Conservation (phyloP, 2,113 vertebrate species). For the Petroica traversi region DNA sequence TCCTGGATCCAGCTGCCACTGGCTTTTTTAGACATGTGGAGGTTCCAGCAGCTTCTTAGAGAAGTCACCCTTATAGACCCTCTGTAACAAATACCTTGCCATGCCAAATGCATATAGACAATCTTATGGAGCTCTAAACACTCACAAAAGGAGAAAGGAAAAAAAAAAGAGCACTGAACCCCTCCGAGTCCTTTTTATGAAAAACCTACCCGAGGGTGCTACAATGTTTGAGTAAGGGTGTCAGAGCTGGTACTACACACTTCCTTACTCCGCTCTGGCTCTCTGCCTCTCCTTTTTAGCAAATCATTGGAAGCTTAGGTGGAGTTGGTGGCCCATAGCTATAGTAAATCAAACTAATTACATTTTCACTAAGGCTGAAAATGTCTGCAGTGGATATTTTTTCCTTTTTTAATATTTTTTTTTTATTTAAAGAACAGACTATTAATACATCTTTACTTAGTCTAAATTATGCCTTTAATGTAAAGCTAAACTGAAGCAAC, state of each 20-base stretch:
- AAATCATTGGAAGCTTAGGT: conserved; percentile 47
- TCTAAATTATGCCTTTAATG: conserved; percentile 2
- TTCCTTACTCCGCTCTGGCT: not conserved
- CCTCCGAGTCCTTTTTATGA: not conserved
- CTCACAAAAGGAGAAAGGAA: not conserved
- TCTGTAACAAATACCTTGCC: not conserved
- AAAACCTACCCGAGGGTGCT: not conserved
- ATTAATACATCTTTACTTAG: conserved; percentile 49
- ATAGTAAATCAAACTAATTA: conserved; percentile 74
- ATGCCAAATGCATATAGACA: rapidly evolving
- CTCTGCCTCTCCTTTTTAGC: not conserved
- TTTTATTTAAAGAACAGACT: not conserved
- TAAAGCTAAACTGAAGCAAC: conserved; percentile 14
- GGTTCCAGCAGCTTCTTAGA: not conserved
- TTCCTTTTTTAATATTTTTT: rapidly evolving
- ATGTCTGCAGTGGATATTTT: conserved; percentile 11
- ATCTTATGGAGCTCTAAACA: not conserved
- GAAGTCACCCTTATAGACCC: rapidly evolving
- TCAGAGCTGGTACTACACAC: not conserved
- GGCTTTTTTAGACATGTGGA: rapidly evolving
- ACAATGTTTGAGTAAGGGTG: not conserved
- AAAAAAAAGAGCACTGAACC: rapidly evolving
- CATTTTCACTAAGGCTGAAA: conserved; percentile 46
- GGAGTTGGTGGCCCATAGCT: conserved; percentile 36
- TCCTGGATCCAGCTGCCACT: not conserved